Evolutionary conservation across 2,797 vertebrate genomes (phyloP), one percentile per base, ranked within the genome.

Genomic region (Parauchenoglanis punctatus): DNA sequence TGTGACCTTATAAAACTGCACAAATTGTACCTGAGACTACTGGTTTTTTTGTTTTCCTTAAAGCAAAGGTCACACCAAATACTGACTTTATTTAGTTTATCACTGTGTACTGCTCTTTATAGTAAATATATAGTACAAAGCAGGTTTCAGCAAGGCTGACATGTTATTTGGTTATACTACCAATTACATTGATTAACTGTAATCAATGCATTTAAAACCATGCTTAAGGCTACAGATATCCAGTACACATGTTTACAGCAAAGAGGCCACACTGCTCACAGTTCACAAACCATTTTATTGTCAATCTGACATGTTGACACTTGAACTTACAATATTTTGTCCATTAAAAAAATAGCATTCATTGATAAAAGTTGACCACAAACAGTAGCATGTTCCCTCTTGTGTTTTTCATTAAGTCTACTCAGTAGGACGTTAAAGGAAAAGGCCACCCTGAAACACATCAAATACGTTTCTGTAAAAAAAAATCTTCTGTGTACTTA

Each of bases 261-360:
- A 6, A 58, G 61, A 44, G 13, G 15, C 13, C 46, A 86, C 10
- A 35, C 2, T n/a, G 28, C 40, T 44, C 40, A 7, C 46, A 67
- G 76, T 61, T 63, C 8, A 49, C 10, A 61, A 49, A 86, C 2
- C 11, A 35, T 73, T 81, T 87, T 87, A 75, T 87, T 82, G 11
- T 82, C 65, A 46, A 6, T 46, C 54, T 35, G n/a, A 31, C 49
- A 81, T 68, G 75, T 44, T 72, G 25, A 44, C 67, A 46, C 8
- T 54, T 72, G 4, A 44, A 56, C 28, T 77, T 44, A 5, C 25
- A 73, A 73, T 25, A 18, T 65, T 23, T 76, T 25, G 8, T 78
- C n/a, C 31, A 78, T 68, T 67, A 58, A 85, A 65, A 73, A 56
- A 59, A 25, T 17, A 40, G 0, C 20, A 78, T 31, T 35, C 2